Evolutionary conservation across 2,888 invertebrate species (phyloP).

Genomic region (Pardosa pseudoannulata): DNA sequence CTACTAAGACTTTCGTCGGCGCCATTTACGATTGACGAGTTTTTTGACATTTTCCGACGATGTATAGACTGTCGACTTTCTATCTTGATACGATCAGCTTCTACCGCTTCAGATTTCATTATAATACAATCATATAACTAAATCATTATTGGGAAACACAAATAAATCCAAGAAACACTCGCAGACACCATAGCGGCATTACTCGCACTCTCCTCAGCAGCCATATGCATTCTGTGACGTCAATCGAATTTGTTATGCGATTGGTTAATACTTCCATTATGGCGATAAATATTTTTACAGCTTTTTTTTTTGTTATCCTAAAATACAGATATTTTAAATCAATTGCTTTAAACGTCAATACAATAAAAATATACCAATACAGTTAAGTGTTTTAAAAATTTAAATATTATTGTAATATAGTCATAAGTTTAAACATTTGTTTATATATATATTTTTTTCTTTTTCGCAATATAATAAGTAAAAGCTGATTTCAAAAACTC

Average conservation of each 20-base stretch:
- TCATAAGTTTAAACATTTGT: too few species aligned
- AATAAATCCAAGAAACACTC: neutral
- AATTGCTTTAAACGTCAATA: neutral
- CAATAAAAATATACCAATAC: too few species aligned
- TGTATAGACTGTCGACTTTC: conserved; percentile 23
- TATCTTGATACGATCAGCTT: conserved; percentile 23
- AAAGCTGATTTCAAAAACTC: too few species aligned
- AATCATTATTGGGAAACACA: neutral
- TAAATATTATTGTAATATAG: too few species aligned
- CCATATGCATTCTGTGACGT: conserved; percentile 44
- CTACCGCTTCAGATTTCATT: conserved; percentile 37
- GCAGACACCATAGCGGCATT: neutral
- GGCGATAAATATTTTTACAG: conserved; percentile 13
- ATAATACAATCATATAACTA: neutral
- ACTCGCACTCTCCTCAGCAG: conserved; percentile 6
- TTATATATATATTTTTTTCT: too few species aligned
- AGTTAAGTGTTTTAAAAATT: too few species aligned
- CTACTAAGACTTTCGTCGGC: conserved; percentile 29
- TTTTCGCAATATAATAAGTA: too few species aligned
- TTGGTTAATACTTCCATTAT: conserved; percentile 28
- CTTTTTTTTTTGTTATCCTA: neutral
- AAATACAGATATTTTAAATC: neutral
- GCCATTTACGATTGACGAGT: conserved; percentile 38
- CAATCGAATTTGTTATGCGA: conserved; percentile 30
- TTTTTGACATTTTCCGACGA: conserved; percentile 48